These are phyloP conservation scores for Lepidocyrtoides sp. DNA, from an alignment of 2,888 invertebrate genomes.

Conservation along the genomic window DNA sequence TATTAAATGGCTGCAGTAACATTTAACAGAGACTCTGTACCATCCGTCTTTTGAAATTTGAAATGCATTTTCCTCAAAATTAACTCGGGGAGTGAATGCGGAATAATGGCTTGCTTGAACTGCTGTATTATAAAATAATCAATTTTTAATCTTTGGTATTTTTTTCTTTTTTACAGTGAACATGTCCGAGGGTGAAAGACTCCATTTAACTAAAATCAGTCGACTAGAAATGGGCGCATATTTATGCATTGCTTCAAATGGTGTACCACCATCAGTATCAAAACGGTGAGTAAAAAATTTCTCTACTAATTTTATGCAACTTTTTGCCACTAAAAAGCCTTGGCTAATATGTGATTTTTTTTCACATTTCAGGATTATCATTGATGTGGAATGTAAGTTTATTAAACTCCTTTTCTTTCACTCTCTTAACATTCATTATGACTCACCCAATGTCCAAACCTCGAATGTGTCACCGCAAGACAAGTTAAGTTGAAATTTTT, in stretches of 20 bases:
- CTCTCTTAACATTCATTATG: neutral
- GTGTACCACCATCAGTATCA: slow-evolving; percentile 96
- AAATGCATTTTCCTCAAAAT: neutral
- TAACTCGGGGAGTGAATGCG: neutral
- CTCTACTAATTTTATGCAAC: slow-evolving; percentile 83
- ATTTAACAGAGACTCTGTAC: neutral
- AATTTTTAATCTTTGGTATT: no score
- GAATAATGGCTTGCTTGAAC: neutral
- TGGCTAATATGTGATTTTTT: neutral
- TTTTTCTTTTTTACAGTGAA: slow-evolving; percentile 89
- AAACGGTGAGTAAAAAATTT: slow-evolving; percentile 87
- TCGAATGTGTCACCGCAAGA: neutral
- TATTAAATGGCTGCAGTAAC: neutral
- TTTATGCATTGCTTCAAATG: slow-evolving; percentile 94
- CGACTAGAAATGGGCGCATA: slow-evolving; percentile 95
- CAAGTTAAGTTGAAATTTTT: neutral
- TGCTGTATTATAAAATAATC: neutral
- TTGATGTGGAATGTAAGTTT: slow-evolving; percentile 97
- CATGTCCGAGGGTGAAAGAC: slow-evolving; percentile 94
- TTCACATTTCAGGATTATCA: slow-evolving; percentile 90
- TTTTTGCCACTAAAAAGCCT: neutral
- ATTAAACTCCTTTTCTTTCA: neutral
- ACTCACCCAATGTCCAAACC: neutral
- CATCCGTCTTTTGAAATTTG: neutral
- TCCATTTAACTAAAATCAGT: slow-evolving; percentile 95